These are phyloP conservation scores for Strigops habroptila DNA, from an alignment of 2,113 vertebrate genomes.

Conservation along the genomic window DNA sequence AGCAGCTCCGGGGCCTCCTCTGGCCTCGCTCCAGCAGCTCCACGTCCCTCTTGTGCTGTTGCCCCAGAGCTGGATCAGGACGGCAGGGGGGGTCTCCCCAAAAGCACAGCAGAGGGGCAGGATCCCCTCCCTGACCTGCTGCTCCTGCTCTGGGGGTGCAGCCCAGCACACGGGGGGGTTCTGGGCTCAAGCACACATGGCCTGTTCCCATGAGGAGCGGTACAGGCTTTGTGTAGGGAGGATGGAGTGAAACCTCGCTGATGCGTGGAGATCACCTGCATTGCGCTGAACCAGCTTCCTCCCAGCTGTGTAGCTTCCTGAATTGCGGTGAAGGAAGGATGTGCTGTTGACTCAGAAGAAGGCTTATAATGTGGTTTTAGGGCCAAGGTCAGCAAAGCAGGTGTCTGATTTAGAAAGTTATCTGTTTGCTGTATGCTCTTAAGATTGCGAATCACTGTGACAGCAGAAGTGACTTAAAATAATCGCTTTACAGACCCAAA, in stretches of 20 bases:
- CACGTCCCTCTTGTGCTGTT: too few relatives aligned
- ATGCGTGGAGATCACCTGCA: not conserved
- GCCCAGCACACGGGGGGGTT: not conserved
- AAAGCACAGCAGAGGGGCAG: not conserved
- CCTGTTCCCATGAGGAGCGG: not conserved
- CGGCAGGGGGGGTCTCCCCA: too few relatives aligned
- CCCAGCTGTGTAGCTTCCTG: not conserved
- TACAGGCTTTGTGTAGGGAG: not conserved
- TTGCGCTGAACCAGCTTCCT: not conserved
- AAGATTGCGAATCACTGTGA: not conserved
- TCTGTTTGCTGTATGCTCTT: accelerated
- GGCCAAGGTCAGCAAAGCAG: not conserved
- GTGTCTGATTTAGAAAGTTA: not conserved
- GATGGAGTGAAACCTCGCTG: not conserved
- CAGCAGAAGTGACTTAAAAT: not conserved
- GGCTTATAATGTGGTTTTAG: not conserved
- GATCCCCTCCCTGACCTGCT: not conserved
- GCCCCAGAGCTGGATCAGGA: too few relatives aligned
- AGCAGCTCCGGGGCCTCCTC: too few relatives aligned
- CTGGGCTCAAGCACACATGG: not conserved
- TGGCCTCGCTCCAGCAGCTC: too few relatives aligned
- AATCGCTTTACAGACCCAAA: not conserved
- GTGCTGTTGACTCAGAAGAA: slow-evolving; percentile 25
- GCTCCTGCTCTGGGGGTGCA: not conserved
- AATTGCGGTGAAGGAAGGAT: not conserved